Evolutionary conservation across 2,888 invertebrate species (phyloP).

Genomic region (Chalcosyrphus nemorum): DNA sequence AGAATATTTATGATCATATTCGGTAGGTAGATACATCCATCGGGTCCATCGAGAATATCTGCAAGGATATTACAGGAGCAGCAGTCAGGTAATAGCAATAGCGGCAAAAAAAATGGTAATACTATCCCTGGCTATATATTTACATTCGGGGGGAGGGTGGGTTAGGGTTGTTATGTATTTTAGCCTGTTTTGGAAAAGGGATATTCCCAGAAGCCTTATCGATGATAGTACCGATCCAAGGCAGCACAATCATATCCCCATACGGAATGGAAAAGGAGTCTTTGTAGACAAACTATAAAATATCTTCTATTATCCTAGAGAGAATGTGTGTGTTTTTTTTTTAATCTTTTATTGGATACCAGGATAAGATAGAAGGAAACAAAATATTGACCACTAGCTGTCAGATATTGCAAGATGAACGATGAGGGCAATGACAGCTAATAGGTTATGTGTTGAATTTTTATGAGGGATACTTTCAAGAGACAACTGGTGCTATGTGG

Average conservation of each 20-base stretch:
- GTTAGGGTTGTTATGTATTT: not conserved
- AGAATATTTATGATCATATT: constrained; percentile 55
- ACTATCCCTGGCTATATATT: constrained; percentile 29
- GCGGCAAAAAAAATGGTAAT: constrained; percentile 27
- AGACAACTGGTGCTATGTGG: not conserved
- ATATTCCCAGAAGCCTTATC: constrained; percentile 38
- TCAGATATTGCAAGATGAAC: not conserved
- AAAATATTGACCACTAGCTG: not conserved
- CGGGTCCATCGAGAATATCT: constrained; percentile 55
- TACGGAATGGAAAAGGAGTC: not conserved
- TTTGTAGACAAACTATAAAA: constrained; percentile 15
- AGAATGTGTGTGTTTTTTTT: constrained; percentile 29
- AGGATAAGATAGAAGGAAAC: not conserved
- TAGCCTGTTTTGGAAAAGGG: not conserved
- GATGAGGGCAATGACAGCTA: not conserved
- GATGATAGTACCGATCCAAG: constrained; percentile 13
- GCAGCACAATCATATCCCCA: not conserved
- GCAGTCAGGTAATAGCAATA: constrained; percentile 33
- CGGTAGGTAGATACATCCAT: constrained; percentile 21
- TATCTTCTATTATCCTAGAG: not conserved
- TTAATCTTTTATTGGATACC: constrained; percentile 27
- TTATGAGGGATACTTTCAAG: not conserved
- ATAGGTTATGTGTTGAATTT: not conserved
- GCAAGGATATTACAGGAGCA: constrained; percentile 31
- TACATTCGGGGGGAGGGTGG: not conserved